Evolutionary conservation across 2,888 invertebrate genomes (phyloP).

Genomic region (Lithophane socia): DNA sequence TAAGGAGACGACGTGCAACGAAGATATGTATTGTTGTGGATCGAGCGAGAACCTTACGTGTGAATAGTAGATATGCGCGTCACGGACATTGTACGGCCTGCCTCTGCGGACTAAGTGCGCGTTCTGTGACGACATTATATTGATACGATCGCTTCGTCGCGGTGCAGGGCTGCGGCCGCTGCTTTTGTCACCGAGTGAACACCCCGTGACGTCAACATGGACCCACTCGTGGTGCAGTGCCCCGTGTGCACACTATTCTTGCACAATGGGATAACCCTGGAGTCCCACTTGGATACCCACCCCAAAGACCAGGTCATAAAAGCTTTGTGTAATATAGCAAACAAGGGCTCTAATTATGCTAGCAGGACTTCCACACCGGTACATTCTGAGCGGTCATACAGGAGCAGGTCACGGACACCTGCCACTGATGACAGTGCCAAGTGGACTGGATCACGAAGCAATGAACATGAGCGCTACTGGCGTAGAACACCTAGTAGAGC

Average conservation of each 20-base stretch:
- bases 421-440: slow-evolving; percentile 80
- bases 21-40: slow-evolving; percentile 86
- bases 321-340: slow-evolving; percentile 91
- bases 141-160: slow-evolving; percentile 63
- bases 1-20: slow-evolving; percentile 84
- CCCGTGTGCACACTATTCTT: slow-evolving; percentile 96
- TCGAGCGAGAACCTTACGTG: slow-evolving; percentile 80
- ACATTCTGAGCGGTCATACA: slow-evolving; percentile 84
- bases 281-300: slow-evolving; percentile 95
- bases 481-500: slow-evolving; percentile 82
- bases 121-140: slow-evolving; percentile 76
- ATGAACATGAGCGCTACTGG: slow-evolving; percentile 86
- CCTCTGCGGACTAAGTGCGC: slow-evolving; percentile 78
- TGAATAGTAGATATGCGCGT: slow-evolving; percentile 86
- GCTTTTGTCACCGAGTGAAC: slow-evolving; percentile 55
- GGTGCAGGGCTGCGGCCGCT: slow-evolving; percentile 57
- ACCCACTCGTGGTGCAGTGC: slow-evolving; percentile 90
- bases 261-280: slow-evolving; percentile 95
- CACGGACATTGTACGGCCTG: slow-evolving; percentile 81
- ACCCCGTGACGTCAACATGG: slow-evolving; percentile 78
- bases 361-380: slow-evolving; percentile 85
- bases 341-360: slow-evolving; percentile 82
- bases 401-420: slow-evolving; percentile 84
- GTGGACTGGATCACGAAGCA: slow-evolving; percentile 78
- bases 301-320: slow-evolving; percentile 97